These are phyloP conservation scores for Manacus vitellinus DNA, from an alignment of 2,113 vertebrate genomes.

Conservation along the genomic window DNA sequence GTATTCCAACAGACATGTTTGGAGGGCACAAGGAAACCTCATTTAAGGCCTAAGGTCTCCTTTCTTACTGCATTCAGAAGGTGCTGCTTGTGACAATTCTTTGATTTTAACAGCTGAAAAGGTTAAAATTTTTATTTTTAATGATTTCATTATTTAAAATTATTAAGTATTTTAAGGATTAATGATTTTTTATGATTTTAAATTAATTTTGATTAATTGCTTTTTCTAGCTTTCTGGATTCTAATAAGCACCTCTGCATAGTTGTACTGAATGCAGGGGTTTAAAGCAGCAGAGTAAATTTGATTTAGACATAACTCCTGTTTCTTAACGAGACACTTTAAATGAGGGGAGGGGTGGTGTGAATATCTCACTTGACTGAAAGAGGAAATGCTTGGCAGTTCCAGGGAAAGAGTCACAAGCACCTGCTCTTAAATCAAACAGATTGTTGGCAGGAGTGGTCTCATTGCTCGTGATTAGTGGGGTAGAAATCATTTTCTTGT, in stretches of 20 bases:
- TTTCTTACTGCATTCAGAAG: neutral
- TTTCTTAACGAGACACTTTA: neutral
- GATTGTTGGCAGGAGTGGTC: neutral
- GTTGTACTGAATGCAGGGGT: neutral
- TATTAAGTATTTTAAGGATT: too few relatives aligned
- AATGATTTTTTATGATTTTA: too few relatives aligned
- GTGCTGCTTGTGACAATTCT: neutral
- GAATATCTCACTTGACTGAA: neutral
- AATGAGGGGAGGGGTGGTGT: neutral
- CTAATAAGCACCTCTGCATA: neutral
- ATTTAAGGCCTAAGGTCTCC: too few relatives aligned
- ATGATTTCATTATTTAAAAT: too few relatives aligned
- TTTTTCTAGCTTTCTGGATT: neutral
- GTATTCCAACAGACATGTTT: fast-evolving
- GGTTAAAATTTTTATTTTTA: neutral
- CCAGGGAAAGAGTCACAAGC: neutral
- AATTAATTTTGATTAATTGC: neutral
- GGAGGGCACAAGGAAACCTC: neutral
- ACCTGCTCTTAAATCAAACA: neutral
- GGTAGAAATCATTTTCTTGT: neutral
- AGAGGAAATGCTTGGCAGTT: neutral
- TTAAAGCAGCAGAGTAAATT: neutral
- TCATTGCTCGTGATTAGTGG: neutral
- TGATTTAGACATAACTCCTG: neutral
- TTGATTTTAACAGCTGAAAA: neutral